Evolutionary conservation across 2,888 invertebrate genomes (phyloP), one percentile per base, ranked within the genome.

Genomic region (Digitonthophagus gazella): DNA sequence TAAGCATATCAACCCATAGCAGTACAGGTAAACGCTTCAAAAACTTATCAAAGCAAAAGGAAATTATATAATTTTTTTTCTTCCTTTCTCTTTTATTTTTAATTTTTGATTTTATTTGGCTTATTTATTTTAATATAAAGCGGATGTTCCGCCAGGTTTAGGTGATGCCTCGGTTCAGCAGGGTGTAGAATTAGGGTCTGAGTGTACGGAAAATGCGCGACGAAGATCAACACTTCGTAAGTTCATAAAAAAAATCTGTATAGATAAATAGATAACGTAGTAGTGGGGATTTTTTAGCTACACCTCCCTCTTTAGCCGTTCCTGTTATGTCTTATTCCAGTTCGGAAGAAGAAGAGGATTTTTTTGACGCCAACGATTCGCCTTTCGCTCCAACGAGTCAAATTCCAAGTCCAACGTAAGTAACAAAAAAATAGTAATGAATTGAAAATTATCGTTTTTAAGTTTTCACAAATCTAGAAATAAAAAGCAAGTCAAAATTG

Each of bases 251-350:
- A n/a, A n/a, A n/a, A n/a, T n/a, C n/a, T n/a, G n/a, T n/a, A n/a
- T n/a, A n/a, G n/a, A n/a, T n/a, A n/a, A n/a, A n/a, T n/a, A n/a
- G n/a, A n/a, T n/a, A n/a, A n/a, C n/a, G n/a, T n/a, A n/a, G n/a
- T n/a, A n/a, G n/a, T n/a, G n/a, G n/a, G n/a, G 11, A 54, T n/a
- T n/a, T 76, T 76, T 15, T 72, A 84, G 85, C 83, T 73, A 79
- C 84, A 76, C 84, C 86, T 70, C 87, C 88, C 84, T 88, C 89
- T 69, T 85, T 90, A 70, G 86, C 90, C 69, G 93, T 95, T 18
- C 97, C 97, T 58, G 95, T 93, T 79, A 95, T 92, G 70, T 97
- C 97, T 0, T 98, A 97, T 83, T 98, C 97, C n/a, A 97, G 97
- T 78, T 97, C 97, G 22, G 98, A 98, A 81, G 94, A 93, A 69